Evolutionary conservation across 2,113 vertebrate species (phyloP), one percentile per base, ranked within the genome.

Genomic region (Nothoprocta pentlandii): DNA sequence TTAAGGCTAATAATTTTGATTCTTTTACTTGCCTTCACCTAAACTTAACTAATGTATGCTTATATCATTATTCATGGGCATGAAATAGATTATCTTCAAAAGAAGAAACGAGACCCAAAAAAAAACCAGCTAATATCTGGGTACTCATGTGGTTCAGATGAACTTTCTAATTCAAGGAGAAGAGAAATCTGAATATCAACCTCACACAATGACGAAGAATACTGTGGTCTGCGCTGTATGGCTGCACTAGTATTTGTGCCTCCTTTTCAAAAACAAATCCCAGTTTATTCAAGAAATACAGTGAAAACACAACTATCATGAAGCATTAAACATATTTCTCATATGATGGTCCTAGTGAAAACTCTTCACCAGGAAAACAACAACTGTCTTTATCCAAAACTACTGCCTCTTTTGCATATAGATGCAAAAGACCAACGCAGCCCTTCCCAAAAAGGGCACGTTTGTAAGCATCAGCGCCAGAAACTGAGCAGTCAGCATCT

Each of bases 301-400:
- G 21, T 1, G 1, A 70, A 83, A 49, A 84, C 2, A 7, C 12
- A 42, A 42, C 11, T 59, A 7, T 42, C 30, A 46, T 1, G 0
- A 94, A 71, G 13, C 32, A 44, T 54, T 64, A 64, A 22, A 62
- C 3, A 73, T 8, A 32, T 34, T 91, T 89, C 79, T 74, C 15
- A 67, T 10, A 19, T 3, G 5, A 10, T 54, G 26, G 49, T 92
- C 77, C 44, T 80, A 9, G 5, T 26, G 14, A 89, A 25, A 87
- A n/a, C 11, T 39, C 12, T 61, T 87, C 34, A 73, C 12, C 34
- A 53, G 47, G 26, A 92, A 91, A 78, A 66, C 7, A 46, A 0
- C 10, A 74, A 23, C 3, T 7, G 58, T 16, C 8, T 77, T 76
- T 39, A 85, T 17, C 20, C 63, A 77, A 80, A 76, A 62, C 25